phyloP scores from a whole-genome alignment of 2,888 invertebrate genomes.

The Xylota segnis region DNA sequence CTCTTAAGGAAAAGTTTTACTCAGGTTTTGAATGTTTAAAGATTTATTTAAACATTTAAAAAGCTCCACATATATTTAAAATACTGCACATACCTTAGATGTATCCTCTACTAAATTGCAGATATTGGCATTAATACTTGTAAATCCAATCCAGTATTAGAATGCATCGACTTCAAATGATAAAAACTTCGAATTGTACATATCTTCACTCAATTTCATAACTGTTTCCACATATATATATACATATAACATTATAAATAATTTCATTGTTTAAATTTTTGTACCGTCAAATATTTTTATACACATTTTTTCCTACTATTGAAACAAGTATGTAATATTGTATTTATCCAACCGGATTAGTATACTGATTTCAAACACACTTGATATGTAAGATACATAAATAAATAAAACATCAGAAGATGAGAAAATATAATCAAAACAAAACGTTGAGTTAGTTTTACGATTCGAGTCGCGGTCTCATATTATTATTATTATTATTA shows the following conservation, averaged over 20 bases:
- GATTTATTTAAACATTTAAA: not conserved
- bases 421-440: constrained; percentile 35
- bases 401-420: not conserved
- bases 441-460: constrained; percentile 36
- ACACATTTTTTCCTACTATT: not conserved
- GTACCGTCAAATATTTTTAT: constrained; percentile 6
- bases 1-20: not conserved
- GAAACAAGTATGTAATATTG: constrained; percentile 10
- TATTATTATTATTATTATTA: constrained; percentile 31
- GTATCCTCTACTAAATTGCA: constrained; percentile 1
- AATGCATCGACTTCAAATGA: not conserved
- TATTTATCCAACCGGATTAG: constrained; percentile 5
- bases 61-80: constrained; percentile 13
- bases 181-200: not conserved
- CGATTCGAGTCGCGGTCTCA: constrained; percentile 10
- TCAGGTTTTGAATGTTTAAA: not conserved
- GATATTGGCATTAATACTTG: constrained; percentile 6
- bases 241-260: not conserved
- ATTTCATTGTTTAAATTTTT: not conserved
- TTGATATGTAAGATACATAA: constrained; percentile 1
- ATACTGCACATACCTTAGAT: constrained; percentile 19
- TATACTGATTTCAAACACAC: constrained; percentile 9
- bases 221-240: constrained; percentile 1
- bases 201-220: constrained; percentile 27
- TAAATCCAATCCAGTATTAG: constrained; percentile 9